These are phyloP conservation scores for Astyanax mexicanus DNA, from an alignment of 2,797 vertebrate species.

Conservation along the genomic window DNA sequence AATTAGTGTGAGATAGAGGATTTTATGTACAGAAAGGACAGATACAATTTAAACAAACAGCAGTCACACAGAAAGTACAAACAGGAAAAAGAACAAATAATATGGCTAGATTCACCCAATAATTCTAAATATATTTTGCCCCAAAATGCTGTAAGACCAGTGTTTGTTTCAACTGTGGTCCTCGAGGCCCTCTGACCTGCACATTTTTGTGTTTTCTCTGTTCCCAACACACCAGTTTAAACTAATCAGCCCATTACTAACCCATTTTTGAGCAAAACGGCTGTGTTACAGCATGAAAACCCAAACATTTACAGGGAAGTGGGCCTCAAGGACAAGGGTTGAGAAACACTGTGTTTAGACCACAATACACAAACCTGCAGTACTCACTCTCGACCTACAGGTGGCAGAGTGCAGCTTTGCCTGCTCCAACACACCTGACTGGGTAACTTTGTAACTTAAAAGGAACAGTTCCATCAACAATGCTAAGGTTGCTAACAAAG, in stretches of 20 bases:
- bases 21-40: conserved; percentile 51
- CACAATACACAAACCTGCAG: neutral
- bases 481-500: neutral
- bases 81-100: neutral
- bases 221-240: no score
- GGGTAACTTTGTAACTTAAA: neutral
- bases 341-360: no score
- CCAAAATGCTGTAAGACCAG: neutral
- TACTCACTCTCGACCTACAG: neutral
- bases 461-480: neutral
- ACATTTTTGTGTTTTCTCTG: no score
- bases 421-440: neutral
- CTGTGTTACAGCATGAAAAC: no score
- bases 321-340: no score
- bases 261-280: no score
- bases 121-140: conserved; percentile 15
- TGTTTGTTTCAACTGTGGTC: no score
- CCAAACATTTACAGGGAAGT: no score
- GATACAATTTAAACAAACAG: no score
- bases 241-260: no score
- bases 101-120: neutral
- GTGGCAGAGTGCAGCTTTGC: neutral
- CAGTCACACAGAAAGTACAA: conserved; percentile 4
- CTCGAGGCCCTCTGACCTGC: no score
- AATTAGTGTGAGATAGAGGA: conserved; percentile 51